Conservation (phyloP, 2,797 vertebrate genomes). For the Chelon labrosus region DNA sequence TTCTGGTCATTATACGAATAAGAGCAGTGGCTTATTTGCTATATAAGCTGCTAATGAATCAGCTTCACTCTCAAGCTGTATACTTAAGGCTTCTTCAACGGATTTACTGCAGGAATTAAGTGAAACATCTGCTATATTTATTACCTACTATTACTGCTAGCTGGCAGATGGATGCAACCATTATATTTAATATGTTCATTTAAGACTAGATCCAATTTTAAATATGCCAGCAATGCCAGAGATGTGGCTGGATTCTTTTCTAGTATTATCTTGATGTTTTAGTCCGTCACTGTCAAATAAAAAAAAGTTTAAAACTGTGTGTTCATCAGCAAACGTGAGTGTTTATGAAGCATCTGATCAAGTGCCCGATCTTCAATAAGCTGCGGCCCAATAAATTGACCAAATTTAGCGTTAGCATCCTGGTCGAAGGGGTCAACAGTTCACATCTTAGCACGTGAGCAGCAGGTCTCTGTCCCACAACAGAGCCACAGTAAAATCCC, state of each 20-base stretch:
- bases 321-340: not conserved
- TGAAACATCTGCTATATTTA: not conserved
- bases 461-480: no score
- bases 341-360: not conserved
- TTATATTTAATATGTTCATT: not conserved
- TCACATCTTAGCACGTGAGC: not conserved
- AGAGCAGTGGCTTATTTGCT: not conserved
- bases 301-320: not conserved
- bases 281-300: no score
- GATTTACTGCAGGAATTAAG: not conserved
- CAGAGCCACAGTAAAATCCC: not conserved
- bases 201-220: not conserved
- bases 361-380: not conserved
- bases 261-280: no score
- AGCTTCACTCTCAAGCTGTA: not conserved
- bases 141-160: not conserved
- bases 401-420: conserved; percentile 13
- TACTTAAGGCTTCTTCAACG: not conserved
- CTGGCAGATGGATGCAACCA: not conserved
- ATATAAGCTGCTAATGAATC: conserved; percentile 1
- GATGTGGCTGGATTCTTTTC: not conserved
- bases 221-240: not conserved
- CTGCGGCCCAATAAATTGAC: not conserved
- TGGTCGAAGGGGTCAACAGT: conserved; percentile 2
- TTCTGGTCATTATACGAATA: not conserved